Evolutionary conservation across 2,888 invertebrate genomes (phyloP), one percentile per base, ranked within the genome.

Genomic region (Lutraria lutraria): DNA sequence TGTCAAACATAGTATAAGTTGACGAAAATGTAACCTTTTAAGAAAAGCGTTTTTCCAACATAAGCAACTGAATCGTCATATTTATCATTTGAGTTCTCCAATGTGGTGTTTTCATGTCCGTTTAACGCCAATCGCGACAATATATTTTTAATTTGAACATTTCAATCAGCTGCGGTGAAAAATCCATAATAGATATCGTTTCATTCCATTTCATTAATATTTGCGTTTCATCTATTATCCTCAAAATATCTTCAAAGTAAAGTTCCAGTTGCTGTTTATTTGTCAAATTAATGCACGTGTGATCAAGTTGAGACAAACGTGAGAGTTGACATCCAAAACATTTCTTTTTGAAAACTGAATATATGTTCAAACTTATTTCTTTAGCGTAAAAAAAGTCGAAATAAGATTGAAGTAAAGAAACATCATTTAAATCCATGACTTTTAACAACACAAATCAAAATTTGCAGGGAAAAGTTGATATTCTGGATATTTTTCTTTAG

Each of bases 331-430:
- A 90, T 25, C 90, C 90, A 6, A 56, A 29, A 83, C 90, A 89
- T 52, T 85, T 89, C 31, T 56, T 82, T 87, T 52, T 85, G 21
- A 90, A 87, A 0, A 90, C 89, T 31, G 83, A 19, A 80, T 25
- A 21, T 80, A 83, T 83, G 68, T 85, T 87, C 0, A 25, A 0
- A 34, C 25, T 25, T 68, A 89, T 87, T 82, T 90, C 89, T 72
- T 87, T 63, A 34, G 89, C 89, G 43, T 88, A 90, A 34, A 85
- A 87, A 85, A 89, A 90, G 54, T 90, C 89, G 31, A 89, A 90
- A 68, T 90, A 90, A 68, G 85, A 90, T n/a, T 89, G 83, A 31
- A 90, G 43, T 79, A 90, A 83, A 16, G 89, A 83, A 25, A 87
- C 72, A 54, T 89, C 68, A 29, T 25, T 83, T 10, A 52, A 34